Percentiles rank a stretch among this genome's conserved stretches.
phyloP scores from a whole-genome alignment of 1,140 invertebrate species.

The Papilio glaucus region DNA sequence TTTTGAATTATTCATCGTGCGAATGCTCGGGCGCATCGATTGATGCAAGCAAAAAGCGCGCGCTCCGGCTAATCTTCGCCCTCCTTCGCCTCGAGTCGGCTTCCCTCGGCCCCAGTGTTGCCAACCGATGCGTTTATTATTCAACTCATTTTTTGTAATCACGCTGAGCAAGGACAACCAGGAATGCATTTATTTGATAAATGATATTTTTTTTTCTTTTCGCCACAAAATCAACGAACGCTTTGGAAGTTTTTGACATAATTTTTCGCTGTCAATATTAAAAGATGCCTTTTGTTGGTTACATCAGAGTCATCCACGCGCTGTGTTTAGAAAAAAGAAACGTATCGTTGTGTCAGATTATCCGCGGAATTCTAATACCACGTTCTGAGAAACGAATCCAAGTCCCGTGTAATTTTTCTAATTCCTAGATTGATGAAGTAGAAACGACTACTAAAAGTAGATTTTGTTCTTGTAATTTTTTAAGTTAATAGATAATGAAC shows the following conservation, averaged over 20 bases:
- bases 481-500: slow-evolving; percentile 50
- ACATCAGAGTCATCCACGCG: slow-evolving; percentile 55
- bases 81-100: slow-evolving; percentile 73
- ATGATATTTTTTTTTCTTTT: slow-evolving; percentile 68
- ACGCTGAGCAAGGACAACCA: slow-evolving; percentile 79
- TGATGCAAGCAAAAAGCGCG: slow-evolving; percentile 82
- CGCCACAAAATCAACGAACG: slow-evolving; percentile 44
- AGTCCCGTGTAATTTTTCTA: slow-evolving; percentile 52
- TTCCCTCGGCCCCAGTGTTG: slow-evolving; percentile 72
- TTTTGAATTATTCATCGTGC: slow-evolving; percentile 83
- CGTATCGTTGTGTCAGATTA: slow-evolving; percentile 60
- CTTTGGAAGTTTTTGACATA: slow-evolving; percentile 61
- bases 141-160: slow-evolving; percentile 80
- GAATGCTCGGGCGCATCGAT: slow-evolving; percentile 82
- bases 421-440: slow-evolving; percentile 55
- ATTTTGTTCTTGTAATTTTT: slow-evolving; percentile 46
- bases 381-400: slow-evolving; percentile 54
- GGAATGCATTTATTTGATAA: slow-evolving; percentile 82
- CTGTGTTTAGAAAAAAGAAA: slow-evolving; percentile 57
- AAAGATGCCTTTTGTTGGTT: slow-evolving; percentile 56
- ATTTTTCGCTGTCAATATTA: slow-evolving; percentile 74
- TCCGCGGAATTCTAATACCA: slow-evolving; percentile 49
- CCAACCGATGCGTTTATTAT: slow-evolving; percentile 78
- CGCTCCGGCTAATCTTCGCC: slow-evolving; percentile 79
- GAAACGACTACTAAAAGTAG: slow-evolving; percentile 49